Base-by-base conservation (phyloP, 2,113 vertebrate genomes). In the Gulo gulo region DNA sequence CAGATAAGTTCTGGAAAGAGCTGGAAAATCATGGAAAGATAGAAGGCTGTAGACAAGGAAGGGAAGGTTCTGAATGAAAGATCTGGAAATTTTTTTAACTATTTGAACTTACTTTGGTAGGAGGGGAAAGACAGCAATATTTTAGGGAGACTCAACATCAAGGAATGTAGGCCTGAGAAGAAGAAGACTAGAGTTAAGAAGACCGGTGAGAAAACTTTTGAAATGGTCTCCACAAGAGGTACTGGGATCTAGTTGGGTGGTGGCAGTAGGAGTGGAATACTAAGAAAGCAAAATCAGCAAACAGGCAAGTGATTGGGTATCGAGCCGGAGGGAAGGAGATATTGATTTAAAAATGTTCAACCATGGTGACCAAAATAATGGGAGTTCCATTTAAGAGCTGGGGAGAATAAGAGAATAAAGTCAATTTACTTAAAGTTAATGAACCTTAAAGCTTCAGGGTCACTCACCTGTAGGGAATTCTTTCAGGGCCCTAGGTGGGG, bases 271-370 rank as follows among this genome's bases (percentile, higher is more conserved):
- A 83, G 10, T 45, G 3, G 45, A 55, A 81, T 21, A 91, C 2
- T 3, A 8, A 81, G 88, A 84, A 88, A 55, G 26, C n/a, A 89
- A 83, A 83, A 18, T 74, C 21, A 39, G 7, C 26, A 59, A 31
- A 52, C 20, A 69, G 50, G 52, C 50, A 79, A 76, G 1, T 12
- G 71, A 42, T 2, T 21, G 16, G 16, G 71, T 31, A 1, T 36
- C 23, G 24, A 6, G 31, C 2, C 55, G 84, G 61, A 52, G 29
- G n/a, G 14, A 71, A 80, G 26, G 7, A 80, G 15, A 93, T 80
- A 50, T 3, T 20, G 50, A 47, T 59, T 34, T 59, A 93, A 97
- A 71, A 29, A 39, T 12, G 91, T 42, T 83, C 23, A 87, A 18
- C 20, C 13, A 45, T 50, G 24, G 50, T 34, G 12, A 45, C 6